Percentiles rank a stretch among this genome's conserved stretches.
phyloP scores from a whole-genome alignment of 2,888 invertebrate genomes.

The Drosophila multiciliata region DNA sequence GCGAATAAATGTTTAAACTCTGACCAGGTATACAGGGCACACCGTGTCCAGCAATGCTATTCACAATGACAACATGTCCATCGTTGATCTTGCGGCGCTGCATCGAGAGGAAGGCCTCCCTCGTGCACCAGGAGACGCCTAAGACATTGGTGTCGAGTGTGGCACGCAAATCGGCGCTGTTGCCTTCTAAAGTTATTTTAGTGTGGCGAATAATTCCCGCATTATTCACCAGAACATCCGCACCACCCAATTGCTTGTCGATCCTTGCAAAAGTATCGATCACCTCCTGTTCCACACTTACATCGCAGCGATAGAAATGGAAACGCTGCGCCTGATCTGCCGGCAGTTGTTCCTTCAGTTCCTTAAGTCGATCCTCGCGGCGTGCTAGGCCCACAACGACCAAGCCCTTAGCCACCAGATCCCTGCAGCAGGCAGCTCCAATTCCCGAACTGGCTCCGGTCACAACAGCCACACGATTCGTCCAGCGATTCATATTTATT shows the following conservation, averaged over 20 bases:
- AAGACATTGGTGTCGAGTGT: conserved; percentile 85
- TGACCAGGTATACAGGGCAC: conserved; percentile 78
- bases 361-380: conserved; percentile 84
- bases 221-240: conserved; percentile 87
- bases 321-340: conserved; percentile 76
- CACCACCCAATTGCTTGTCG: conserved; percentile 85
- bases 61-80: conserved; percentile 86
- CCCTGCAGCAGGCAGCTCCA: conserved; percentile 85
- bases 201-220: conserved; percentile 81
- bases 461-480: too few relatives aligned
- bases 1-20: conserved; percentile 79
- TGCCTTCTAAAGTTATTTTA: conserved; percentile 44
- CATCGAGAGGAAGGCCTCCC: conserved; percentile 86
- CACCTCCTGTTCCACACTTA: conserved; percentile 86
- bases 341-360: conserved; percentile 55
- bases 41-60: conserved; percentile 81
- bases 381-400: conserved; percentile 86
- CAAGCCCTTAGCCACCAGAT: conserved; percentile 85
- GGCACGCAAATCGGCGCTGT: conserved; percentile 69
- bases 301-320: conserved; percentile 85
- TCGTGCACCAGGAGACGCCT: conserved; percentile 85
- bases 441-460: conserved; percentile 87
- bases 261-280: conserved; percentile 86
- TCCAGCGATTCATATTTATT: too few relatives aligned
- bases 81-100: conserved; percentile 84